Evolutionary conservation across 23 tunicate species (phyloP), one percentile per base, ranked within the genome.

Genomic region (Corella eumyota): DNA sequence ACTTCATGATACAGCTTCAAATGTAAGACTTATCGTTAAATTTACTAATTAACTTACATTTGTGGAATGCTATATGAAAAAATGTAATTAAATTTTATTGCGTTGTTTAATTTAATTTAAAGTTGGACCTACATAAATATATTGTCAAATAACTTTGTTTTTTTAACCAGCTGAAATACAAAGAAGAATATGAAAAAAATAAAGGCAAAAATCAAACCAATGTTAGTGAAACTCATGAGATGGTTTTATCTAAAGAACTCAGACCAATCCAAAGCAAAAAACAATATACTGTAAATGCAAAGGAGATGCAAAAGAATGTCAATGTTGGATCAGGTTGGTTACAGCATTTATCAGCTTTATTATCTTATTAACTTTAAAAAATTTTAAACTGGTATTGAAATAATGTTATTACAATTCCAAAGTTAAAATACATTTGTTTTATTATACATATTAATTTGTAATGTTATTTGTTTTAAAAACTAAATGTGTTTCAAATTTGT

Each of bases 181-280:
- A 65, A 34, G 70, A 72, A 35, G 90, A 68, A 22, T 88, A 78
- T 73, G 96, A 88, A 62, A 88, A 77, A 54, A 72, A 62, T 49
- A 72, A 48, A 67, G 97, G 97, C 27, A 74, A 58, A 29, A 74
- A 69, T 46, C 52, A 64, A n/a, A 76, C 79, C 31, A 55, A 34
- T 1, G 65, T 71, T 44, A 56, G 62, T 25, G 93, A 83, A 50
- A 83, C 93, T 20, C 66, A 75, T 23, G 93, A 83, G 56, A 83
- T 83, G 93, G 58, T 38, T 38, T 40, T 83, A 29, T 75, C 93
- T 20, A 83, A 83, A 40, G 83, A 78, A 36, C 66, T 83, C 3
- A 60, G 48, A 25, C 93, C 93, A 9, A 64, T 83, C 30, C 71
- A 53, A 32, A 83, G 75, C 76, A 78, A 78, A 20, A 69, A 78